These are phyloP conservation scores for Desmodus rotundus DNA, from an alignment of 2,113 vertebrate species.

Conservation along the genomic window DNA sequence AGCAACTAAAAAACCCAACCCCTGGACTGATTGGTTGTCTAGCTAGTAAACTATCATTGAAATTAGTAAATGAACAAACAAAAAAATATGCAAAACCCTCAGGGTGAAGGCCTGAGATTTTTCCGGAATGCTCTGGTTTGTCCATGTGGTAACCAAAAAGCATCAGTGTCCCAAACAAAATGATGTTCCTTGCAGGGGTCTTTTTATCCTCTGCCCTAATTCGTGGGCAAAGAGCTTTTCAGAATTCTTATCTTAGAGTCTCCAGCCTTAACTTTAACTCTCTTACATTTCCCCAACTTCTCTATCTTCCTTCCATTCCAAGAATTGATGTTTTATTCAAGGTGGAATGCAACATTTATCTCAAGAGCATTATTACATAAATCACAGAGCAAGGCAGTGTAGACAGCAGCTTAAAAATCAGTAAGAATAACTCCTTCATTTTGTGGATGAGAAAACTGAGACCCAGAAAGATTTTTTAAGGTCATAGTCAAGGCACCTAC, in stretches of 20 bases:
- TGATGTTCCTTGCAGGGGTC: neutral
- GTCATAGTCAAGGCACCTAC: neutral
- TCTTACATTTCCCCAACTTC: neutral
- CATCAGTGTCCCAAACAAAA: neutral
- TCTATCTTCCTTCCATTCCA: neutral
- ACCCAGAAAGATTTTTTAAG: neutral
- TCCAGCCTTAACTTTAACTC: neutral
- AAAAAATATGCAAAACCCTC: neutral
- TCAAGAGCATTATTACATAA: neutral
- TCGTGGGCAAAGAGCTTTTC: neutral
- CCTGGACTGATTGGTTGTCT: neutral
- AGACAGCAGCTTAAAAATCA: neutral
- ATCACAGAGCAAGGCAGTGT: neutral
- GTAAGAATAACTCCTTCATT: neutral
- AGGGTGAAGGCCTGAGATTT: neutral
- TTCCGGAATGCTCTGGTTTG: neutral
- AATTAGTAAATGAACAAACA: neutral
- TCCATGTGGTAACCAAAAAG: neutral
- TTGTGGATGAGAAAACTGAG: neutral
- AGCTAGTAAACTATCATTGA: neutral
- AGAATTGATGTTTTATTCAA: constrained; percentile 13
- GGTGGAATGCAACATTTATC: neutral
- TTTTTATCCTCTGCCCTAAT: neutral
- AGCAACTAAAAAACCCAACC: neutral
- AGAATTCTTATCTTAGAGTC: neutral